Conservation (phyloP, 2,113 vertebrate species). For the Alexandromys fortis region DNA sequence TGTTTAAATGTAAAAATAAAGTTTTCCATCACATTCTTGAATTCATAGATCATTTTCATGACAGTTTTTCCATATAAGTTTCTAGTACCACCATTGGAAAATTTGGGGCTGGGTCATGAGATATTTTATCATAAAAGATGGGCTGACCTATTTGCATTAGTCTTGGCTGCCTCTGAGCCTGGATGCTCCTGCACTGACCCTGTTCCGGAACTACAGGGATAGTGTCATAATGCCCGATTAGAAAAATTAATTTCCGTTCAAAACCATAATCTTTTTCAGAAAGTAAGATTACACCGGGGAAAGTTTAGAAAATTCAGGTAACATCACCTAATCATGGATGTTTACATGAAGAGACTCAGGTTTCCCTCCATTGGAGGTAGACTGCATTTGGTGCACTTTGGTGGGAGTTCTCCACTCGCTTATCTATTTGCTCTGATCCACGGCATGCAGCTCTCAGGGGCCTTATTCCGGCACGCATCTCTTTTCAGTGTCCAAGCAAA, state of each 20-base stretch:
- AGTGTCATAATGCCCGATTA: background rate
- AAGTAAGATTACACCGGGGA: background rate
- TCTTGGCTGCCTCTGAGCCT: background rate
- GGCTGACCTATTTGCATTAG: background rate
- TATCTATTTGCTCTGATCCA: background rate
- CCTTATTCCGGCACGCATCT: background rate
- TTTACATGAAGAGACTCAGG: background rate
- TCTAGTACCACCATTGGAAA: background rate
- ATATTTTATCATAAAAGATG: background rate
- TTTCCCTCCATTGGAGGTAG: background rate
- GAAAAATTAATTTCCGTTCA: background rate
- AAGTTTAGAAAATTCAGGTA: background rate
- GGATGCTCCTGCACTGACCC: background rate
- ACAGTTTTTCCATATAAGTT: background rate
- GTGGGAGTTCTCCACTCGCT: background rate
- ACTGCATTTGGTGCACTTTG: background rate
- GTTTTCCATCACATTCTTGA: background rate
- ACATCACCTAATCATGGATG: background rate
- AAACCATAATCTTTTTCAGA: background rate
- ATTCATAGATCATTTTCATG: background rate
- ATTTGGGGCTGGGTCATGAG: too few species aligned
- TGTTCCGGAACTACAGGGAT: background rate
- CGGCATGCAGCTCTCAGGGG: background rate
- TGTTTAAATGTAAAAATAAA: constrained; percentile 39
- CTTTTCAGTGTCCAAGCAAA: constrained; percentile 94